Evolutionary conservation across 1,140 invertebrate genomes (phyloP).

Genomic region (Habropoda laboriosa): DNA sequence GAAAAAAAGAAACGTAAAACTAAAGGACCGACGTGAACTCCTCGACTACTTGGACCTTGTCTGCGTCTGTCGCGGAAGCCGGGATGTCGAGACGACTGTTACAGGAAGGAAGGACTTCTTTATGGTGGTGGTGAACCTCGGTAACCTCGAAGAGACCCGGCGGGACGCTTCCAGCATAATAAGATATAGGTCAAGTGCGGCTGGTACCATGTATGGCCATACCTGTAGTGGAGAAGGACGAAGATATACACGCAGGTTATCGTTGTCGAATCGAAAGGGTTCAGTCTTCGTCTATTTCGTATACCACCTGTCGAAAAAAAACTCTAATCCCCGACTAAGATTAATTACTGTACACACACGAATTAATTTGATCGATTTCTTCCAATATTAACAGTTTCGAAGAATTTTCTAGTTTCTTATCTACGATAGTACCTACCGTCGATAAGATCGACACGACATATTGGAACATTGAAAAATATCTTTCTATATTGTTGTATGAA

Average conservation of each 20-base stretch:
- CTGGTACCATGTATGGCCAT: slow-evolving; percentile 76
- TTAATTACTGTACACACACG: background rate
- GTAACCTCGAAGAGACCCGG: slow-evolving; percentile 52
- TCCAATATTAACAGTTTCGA: too few relatives aligned
- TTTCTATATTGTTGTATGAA: too few relatives aligned
- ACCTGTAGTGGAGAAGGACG: slow-evolving; percentile 59
- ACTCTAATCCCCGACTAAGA: background rate
- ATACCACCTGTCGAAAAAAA: background rate
- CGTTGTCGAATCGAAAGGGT: slow-evolving; percentile 72
- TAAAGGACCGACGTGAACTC: slow-evolving; percentile 12
- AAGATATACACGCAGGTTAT: slow-evolving; percentile 55
- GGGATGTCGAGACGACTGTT: slow-evolving; percentile 15
- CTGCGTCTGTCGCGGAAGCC: slow-evolving; percentile 43
- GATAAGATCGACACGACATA: too few relatives aligned
- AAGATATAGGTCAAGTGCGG: slow-evolving; percentile 81
- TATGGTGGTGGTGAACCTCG: slow-evolving; percentile 50
- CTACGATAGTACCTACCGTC: too few relatives aligned
- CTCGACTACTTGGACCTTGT: slow-evolving; percentile 14
- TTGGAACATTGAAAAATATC: too few relatives aligned
- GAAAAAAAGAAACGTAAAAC: background rate
- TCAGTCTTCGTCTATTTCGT: slow-evolving; percentile 20
- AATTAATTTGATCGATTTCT: too few relatives aligned
- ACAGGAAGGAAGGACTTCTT: slow-evolving; percentile 66
- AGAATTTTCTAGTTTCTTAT: too few relatives aligned
- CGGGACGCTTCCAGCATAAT: slow-evolving; percentile 78